Evolutionary conservation across 2,888 invertebrate species (phyloP).

Genomic region (Hirtodrosophila alboralis): DNA sequence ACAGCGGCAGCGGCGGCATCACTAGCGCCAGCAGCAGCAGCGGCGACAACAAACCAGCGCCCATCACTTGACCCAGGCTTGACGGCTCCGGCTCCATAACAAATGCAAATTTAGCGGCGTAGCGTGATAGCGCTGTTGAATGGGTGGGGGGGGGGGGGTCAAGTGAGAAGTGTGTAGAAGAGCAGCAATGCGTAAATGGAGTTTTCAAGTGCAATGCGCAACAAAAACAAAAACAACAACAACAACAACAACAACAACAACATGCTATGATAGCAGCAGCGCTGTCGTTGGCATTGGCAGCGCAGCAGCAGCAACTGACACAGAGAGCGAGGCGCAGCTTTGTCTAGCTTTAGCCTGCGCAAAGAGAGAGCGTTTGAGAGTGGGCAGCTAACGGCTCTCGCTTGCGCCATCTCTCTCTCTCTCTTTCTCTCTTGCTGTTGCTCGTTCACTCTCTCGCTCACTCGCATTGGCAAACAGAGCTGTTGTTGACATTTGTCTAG

Average conservation of each 20-base stretch:
- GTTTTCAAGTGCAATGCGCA: slow-evolving; percentile 76
- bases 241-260: no score
- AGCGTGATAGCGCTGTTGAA: background rate
- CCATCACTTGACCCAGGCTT: slow-evolving; percentile 16
- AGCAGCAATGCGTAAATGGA: slow-evolving; percentile 61
- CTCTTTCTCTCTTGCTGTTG: background rate
- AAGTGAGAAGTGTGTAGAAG: slow-evolving; percentile 1
- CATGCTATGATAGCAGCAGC: slow-evolving; percentile 25
- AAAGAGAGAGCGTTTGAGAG: slow-evolving; percentile 46
- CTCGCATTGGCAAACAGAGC: background rate
- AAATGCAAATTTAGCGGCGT: slow-evolving; percentile 35
- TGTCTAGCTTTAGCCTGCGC: slow-evolving; percentile 60
- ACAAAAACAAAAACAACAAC: slow-evolving; percentile 36
- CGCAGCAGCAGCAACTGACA: slow-evolving; percentile 21
- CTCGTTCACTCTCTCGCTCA: no score
- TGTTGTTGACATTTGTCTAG: slow-evolving; percentile 41
- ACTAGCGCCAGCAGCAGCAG: background rate
- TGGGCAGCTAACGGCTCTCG: background rate
- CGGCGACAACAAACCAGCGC: background rate
- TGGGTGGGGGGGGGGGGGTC: background rate
- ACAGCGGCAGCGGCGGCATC: no score
- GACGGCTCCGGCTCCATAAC: slow-evolving; percentile 13
- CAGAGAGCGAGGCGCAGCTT: slow-evolving; percentile 67
- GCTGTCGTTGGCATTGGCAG: slow-evolving; percentile 25
- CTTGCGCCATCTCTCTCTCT: background rate